Conservation (phyloP, 2,113 vertebrate genomes). For the Neomonachus schauinslandi region DNA sequence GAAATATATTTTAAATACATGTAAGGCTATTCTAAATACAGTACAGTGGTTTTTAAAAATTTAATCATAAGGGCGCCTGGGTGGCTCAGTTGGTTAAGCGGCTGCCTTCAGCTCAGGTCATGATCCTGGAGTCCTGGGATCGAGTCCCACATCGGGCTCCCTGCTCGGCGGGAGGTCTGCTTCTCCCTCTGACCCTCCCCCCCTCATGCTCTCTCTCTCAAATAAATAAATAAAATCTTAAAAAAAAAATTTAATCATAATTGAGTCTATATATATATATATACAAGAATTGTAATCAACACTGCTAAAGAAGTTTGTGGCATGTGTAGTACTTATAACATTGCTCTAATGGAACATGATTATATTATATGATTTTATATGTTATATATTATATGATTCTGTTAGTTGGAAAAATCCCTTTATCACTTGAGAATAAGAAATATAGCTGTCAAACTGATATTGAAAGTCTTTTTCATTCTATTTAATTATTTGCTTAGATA, state of each 20-base stretch:
- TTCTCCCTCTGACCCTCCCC: too few relatives aligned
- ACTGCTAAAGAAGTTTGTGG: neutral
- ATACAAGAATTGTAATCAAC: neutral
- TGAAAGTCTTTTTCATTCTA: neutral
- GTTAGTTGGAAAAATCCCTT: neutral
- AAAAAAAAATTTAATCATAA: neutral
- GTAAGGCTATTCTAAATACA: neutral
- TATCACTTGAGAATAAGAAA: neutral
- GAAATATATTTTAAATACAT: neutral
- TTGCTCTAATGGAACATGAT: neutral
- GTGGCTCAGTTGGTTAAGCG: too few relatives aligned
- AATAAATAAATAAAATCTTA: too few relatives aligned
- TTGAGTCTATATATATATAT: neutral
- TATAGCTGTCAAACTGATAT: neutral
- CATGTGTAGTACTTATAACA: neutral
- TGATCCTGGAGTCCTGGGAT: too few relatives aligned
- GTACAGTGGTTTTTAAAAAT: neutral
- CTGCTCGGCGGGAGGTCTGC: too few relatives aligned
- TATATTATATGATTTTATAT: neutral
- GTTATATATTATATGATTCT: neutral
- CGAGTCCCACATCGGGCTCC: too few relatives aligned
- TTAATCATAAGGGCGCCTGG: neutral
- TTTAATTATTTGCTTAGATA: neutral
- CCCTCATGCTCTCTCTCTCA: too few relatives aligned
- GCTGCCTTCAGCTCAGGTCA: too few relatives aligned